Base-by-base conservation (phyloP, 1,140 invertebrate genomes). In the Drosophila sp. region DNA sequence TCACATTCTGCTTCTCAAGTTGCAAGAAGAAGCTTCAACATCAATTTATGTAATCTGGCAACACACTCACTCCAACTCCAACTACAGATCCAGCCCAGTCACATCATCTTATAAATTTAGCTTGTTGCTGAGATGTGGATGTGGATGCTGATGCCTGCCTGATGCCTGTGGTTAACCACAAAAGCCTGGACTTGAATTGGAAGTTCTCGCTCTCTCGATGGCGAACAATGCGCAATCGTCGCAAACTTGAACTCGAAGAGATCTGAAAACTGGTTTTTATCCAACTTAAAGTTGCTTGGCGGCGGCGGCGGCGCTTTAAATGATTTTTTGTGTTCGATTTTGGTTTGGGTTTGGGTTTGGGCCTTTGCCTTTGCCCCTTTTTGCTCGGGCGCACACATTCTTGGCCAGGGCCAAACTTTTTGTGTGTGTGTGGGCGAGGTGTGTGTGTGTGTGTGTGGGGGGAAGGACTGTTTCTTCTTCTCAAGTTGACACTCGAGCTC, bases 31-130 rank as follows among this genome's bases (percentile, higher is more conserved):
- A 60, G 83, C 83, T 76, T 87, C 83, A 73, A 67, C 83, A 87
- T 89, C 83, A 87, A 87, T 87, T 87, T 87, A 87, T 87, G 84
- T 87, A 87, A 89, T 89, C 83, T 80, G 84, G 72, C 82, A 86
- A 70, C 71, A 63, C 70, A 69, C 70, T 66, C 72, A 75, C 65
- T 17, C 61, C 54, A 64, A 73, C 44, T 40, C 41, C 44, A 50
- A n/a, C 44, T 50, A 2, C 23, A 50, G 25, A 17, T 47, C 23
- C 11, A 38, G 61, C 71, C 85, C 62, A 70, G 73, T 86, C 84
- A 87, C 84, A 87, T 87, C 83, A 87, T 87, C 83, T 87, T 87
- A 87, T 87, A 87, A 89, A 89, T 87, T 87, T 71, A 70, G 84
- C 80, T 83, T 55, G 84, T 89, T 87, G 66, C 66, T 38, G 29